Percentiles rank a stretch among this genome's conserved stretches.
phyloP scores from a whole-genome alignment of 1,140 invertebrate genomes.

The Homalodisca vitripennis region DNA sequence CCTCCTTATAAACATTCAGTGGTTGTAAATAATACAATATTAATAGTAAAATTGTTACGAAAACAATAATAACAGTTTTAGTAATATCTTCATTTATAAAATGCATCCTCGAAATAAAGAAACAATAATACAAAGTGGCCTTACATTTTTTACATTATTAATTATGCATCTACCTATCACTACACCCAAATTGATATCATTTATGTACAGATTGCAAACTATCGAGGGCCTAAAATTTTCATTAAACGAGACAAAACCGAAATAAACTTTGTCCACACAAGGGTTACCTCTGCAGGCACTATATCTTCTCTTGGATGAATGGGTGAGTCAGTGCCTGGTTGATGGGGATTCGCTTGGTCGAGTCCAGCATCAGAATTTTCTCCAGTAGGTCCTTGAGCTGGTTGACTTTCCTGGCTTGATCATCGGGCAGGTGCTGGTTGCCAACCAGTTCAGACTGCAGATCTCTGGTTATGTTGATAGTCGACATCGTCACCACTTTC shows the following conservation, averaged over 20 bases:
- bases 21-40: background rate
- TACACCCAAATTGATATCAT: no score
- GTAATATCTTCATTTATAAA: background rate
- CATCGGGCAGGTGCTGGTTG: slow-evolving; percentile 82
- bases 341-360: slow-evolving; percentile 87
- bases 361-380: slow-evolving; percentile 90
- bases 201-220: no score
- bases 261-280: slow-evolving; percentile 4
- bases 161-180: no score
- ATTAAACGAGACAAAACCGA: no score
- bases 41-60: background rate
- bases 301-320: slow-evolving; percentile 92
- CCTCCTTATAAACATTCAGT: background rate
- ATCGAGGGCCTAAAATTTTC: no score
- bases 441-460: slow-evolving; percentile 85
- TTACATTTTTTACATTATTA: no score
- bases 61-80: no score
- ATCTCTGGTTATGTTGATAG: slow-evolving; percentile 84
- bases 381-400: slow-evolving; percentile 95
- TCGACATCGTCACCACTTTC: slow-evolving; percentile 92
- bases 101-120: background rate
- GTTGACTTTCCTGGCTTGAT: slow-evolving; percentile 85
- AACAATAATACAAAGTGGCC: background rate
- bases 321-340: slow-evolving; percentile 94
- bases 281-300: slow-evolving; percentile 29